phyloP scores from a whole-genome alignment of 2,888 invertebrate species.

The Microctonus hyperodae region DNA sequence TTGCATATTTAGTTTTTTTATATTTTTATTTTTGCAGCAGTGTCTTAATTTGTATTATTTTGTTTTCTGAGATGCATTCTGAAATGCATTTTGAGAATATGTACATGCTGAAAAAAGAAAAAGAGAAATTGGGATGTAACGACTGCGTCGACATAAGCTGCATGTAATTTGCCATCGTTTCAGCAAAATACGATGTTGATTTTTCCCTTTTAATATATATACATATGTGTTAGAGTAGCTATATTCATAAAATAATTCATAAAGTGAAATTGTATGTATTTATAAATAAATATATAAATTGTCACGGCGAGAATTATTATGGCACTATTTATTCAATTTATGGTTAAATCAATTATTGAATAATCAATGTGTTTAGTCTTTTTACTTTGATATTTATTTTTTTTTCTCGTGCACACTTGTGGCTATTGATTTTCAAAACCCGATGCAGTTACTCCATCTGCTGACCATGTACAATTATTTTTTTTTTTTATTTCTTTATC shows the following conservation, averaged over 20 bases:
- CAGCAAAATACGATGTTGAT: conserved; percentile 22
- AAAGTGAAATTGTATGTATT: too few species aligned
- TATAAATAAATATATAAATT: conserved; percentile 1
- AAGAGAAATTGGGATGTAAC: conserved; percentile 17
- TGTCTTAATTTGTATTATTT: conserved; percentile 18
- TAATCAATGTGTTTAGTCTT: neutral
- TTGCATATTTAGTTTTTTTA: conserved; percentile 38
- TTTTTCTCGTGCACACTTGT: conserved; percentile 5
- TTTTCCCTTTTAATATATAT: conserved; percentile 9
- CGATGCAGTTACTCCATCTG: conserved; percentile 7
- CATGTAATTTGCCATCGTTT: conserved; percentile 32
- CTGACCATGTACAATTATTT: neutral
- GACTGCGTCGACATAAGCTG: conserved; percentile 28
- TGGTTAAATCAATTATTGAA: conserved; percentile 1
- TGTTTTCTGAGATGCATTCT: too few species aligned
- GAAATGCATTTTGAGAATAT: too few species aligned
- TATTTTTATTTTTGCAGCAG: conserved; percentile 46
- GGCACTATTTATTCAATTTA: neutral
- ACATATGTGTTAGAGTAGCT: conserved; percentile 7
- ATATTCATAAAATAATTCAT: neutral
- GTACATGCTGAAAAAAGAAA: neutral
- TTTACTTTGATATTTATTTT: neutral
- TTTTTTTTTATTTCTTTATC: neutral
- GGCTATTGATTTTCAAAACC: conserved; percentile 28
- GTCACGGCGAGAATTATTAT: neutral